Evolutionary conservation across 92 coral and sea anemone species (phyloP).

Genomic region (Blastomussa wellsi): DNA sequence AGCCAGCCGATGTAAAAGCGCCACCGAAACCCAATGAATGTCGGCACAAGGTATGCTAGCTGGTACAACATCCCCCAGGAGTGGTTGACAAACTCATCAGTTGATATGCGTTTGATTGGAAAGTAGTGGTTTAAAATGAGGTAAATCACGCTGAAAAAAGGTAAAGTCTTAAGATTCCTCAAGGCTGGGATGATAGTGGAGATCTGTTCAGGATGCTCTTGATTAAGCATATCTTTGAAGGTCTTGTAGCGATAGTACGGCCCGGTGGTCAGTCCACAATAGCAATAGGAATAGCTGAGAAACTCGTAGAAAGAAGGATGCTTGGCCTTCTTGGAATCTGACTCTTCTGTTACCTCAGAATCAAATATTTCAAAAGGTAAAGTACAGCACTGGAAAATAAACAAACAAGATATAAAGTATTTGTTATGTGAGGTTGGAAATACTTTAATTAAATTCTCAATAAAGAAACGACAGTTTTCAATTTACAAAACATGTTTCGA

Average conservation of each 20-base stretch:
- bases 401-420: neutral
- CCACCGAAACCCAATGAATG: conserved; percentile 92
- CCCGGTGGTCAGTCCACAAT: conserved; percentile 91
- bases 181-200: conserved; percentile 78
- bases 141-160: conserved; percentile 63
- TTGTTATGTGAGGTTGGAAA: too few relatives aligned
- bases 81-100: conserved; percentile 74
- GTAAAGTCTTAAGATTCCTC: conserved; percentile 62
- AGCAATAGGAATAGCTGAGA: conserved; percentile 84
- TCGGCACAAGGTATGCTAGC: conserved; percentile 81
- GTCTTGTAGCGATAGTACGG: conserved; percentile 96
- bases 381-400: conserved; percentile 79
- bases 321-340: conserved; percentile 46
- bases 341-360: conserved; percentile 49
- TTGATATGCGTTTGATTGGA: conserved; percentile 75
- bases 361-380: conserved; percentile 93
- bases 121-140: conserved; percentile 68
- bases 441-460: too few relatives aligned
- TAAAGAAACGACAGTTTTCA: too few relatives aligned
- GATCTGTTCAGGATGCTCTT: conserved; percentile 73
- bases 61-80: conserved; percentile 80
- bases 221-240: conserved; percentile 80
- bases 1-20: conserved; percentile 95
- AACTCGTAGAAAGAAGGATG: conserved; percentile 75
- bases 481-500: too few relatives aligned